Percentiles rank a stretch among this genome's conserved stretches.
Conservation (phyloP, 2,797 vertebrate species). For the Acrossocheilus fasciatus region DNA sequence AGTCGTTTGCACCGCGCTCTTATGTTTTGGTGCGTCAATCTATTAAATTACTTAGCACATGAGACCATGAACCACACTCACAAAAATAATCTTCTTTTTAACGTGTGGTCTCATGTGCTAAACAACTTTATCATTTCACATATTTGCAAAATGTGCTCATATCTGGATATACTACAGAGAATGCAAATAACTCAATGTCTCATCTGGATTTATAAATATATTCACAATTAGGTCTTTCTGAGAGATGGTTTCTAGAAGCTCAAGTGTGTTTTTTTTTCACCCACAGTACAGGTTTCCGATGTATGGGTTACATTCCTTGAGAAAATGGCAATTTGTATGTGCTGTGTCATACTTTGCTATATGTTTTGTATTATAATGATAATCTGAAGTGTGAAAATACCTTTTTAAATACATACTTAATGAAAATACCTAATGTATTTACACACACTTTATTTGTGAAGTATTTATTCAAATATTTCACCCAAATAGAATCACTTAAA, state of each 20-base stretch:
- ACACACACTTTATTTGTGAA: constrained; percentile 1
- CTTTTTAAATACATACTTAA: neutral
- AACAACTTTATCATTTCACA: neutral
- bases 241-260: neutral
- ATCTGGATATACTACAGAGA: neutral
- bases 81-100: too few relatives aligned
- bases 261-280: neutral
- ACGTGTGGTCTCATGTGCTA: too few relatives aligned
- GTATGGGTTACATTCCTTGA: neutral
- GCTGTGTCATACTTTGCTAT: neutral
- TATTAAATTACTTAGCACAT: too few relatives aligned
- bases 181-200: neutral
- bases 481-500: neutral
- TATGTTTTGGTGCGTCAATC: too few relatives aligned
- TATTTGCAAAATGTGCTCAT: neutral
- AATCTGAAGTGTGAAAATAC: neutral
- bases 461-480: neutral
- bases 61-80: too few relatives aligned
- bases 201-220: neutral
- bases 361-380: neutral
- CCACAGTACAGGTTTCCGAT: neutral
- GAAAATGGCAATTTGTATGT: too few relatives aligned
- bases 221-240: neutral
- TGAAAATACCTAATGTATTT: neutral
- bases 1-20: too few relatives aligned